phyloP scores from a whole-genome alignment of 2,888 invertebrate species.

The Scaptomyza parva region DNA sequence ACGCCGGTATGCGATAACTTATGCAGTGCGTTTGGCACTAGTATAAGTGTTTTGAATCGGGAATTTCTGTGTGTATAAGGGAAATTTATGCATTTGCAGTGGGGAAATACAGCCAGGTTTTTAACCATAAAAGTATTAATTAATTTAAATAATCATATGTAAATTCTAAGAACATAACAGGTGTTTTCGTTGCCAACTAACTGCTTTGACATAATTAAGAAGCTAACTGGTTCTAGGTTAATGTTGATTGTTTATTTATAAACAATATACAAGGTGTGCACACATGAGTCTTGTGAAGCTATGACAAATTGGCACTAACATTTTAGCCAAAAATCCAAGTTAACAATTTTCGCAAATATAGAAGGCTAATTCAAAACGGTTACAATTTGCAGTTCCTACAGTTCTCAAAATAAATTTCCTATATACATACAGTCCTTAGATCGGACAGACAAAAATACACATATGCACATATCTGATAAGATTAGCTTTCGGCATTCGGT shows the following conservation, averaged over 20 bases:
- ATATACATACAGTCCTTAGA: background rate
- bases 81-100: background rate
- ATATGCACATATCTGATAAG: background rate
- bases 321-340: background rate
- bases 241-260: constrained; percentile 1
- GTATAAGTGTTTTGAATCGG: background rate
- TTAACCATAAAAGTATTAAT: no score
- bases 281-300: background rate
- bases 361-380: background rate
- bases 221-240: background rate
- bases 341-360: background rate
- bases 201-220: background rate
- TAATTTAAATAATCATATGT: background rate
- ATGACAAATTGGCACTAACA: background rate
- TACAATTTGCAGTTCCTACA: background rate
- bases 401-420: background rate
- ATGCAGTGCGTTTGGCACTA: background rate
- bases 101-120: no score
- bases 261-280: constrained; percentile 1
- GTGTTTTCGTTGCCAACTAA: background rate
- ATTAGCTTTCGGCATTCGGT: constrained; percentile 2
- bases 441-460: background rate
- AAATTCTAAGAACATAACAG: background rate
- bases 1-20: constrained; percentile 11
- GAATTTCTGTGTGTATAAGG: background rate